A percentile compares a stretch with the other conserved stretches of the same genome.
Conservation (phyloP, 2,797 vertebrate genomes). For the Acrossocheilus wenchowensis region DNA sequence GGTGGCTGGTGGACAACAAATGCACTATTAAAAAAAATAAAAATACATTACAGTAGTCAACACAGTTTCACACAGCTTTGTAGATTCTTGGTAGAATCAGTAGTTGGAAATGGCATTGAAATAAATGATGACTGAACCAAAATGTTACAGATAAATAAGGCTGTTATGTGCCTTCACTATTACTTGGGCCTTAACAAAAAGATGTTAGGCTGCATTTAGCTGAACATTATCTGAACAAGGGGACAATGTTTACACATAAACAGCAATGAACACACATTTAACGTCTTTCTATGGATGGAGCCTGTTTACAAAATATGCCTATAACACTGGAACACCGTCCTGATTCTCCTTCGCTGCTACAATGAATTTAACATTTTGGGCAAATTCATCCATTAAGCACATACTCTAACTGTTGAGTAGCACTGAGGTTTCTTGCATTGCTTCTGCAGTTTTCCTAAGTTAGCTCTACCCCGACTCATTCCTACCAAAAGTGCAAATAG, state of each 20-base stretch:
- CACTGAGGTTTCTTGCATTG: constrained; percentile 45
- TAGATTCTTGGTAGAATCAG: constrained; percentile 14
- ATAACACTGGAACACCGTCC: constrained; percentile 15
- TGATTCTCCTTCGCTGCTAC: constrained; percentile 12
- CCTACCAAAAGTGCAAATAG: constrained; percentile 56
- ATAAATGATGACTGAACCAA: constrained; percentile 3
- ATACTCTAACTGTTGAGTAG: constrained; percentile 5
- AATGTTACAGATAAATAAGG: neutral
- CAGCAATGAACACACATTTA: constrained; percentile 17
- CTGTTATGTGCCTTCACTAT: neutral
- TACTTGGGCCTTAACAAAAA: constrained; percentile 24
- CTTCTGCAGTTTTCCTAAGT: constrained; percentile 37
- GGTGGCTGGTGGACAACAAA: neutral
- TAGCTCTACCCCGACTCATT: constrained; percentile 37
- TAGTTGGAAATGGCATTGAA: neutral
- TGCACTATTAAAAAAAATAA: neutral
- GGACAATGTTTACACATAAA: constrained; percentile 34
- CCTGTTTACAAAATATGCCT: constrained; percentile 20
- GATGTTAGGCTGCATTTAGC: constrained; percentile 3
- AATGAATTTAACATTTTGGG: neutral
- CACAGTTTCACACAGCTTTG: constrained; percentile 30
- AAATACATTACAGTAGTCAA: constrained; percentile 21
- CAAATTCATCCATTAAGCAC: neutral
- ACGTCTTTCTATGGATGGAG: neutral
- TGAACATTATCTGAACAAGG: constrained; percentile 11